phyloP scores from a whole-genome alignment of 2,797 vertebrate species.

The Coluber constrictor region DNA sequence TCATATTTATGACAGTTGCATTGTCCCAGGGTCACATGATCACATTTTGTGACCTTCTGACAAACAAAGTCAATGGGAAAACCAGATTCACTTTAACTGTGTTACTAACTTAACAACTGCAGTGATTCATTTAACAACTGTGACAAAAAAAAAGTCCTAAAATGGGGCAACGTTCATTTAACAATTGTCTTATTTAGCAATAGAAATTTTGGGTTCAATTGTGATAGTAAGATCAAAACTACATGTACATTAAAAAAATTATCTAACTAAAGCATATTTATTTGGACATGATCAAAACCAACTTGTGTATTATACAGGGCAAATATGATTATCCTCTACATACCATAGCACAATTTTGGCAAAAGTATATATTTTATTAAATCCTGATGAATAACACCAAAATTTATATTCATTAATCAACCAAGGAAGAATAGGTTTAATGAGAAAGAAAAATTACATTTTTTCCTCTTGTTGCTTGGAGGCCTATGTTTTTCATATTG shows the following conservation, averaged over 20 bases:
- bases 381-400: not conserved
- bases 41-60: not conserved
- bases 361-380: not conserved
- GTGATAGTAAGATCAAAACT: not conserved
- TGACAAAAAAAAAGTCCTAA: not conserved
- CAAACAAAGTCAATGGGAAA: not conserved
- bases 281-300: constrained; percentile 4
- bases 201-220: not conserved
- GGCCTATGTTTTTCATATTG: constrained; percentile 20
- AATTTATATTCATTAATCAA: not conserved
- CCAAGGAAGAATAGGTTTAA: constrained; percentile 16
- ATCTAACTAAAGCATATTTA: not conserved
- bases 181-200: not conserved
- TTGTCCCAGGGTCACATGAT: not conserved
- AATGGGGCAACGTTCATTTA: not conserved
- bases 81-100: not conserved
- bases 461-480: constrained; percentile 5
- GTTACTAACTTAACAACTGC: not conserved
- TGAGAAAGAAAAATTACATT: not conserved
- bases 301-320: not conserved
- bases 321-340: not conserved
- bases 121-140: not conserved
- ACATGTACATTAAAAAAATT: not conserved
- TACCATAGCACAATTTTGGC: not conserved
- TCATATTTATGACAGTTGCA: not conserved